Evolutionary conservation across 2,888 invertebrate genomes (phyloP), one percentile per base, ranked within the genome.

Genomic region (Perdita meconis): DNA sequence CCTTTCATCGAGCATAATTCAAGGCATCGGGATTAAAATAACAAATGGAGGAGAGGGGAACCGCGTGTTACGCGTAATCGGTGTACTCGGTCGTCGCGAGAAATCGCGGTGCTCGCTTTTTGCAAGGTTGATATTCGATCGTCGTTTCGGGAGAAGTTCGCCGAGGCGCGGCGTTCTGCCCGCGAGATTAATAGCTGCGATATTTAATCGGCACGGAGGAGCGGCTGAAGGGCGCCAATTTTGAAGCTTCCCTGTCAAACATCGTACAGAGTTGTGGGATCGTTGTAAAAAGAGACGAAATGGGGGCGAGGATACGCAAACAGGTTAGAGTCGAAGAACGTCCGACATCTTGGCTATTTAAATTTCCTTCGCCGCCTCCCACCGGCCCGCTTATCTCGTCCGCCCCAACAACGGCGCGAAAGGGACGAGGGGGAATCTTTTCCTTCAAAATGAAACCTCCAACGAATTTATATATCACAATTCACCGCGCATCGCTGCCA

Each of bases 391-490:
- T 73, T 73, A 59, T 64, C 74, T 59, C n/a, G 12, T 16, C 22
- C 13, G 55, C 55, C 56, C 42, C 10, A 22, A 12, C 30, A 22
- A 13, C 30, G 10, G 26, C 38, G 22, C 12, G 12, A 24, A 26
- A n/a, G 34, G 36, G 38, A 42, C 16, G 50, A 47, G 55, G 61
- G 50, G 50, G 71, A 68, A 66, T 61, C 55, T 19, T 56, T 71
- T 57, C 74, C 65, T 55, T 66, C 59, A 74, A 74, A 75, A 75
- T 65, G 74, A 40, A 75, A 73, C 24, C 59, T 34, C 60, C 65
- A 57, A 68, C 53, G 55, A 75, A 74, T 75, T 75, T 75, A 74
- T 75, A 74, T 64, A 74, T 75, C 75, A 66, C 77, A 77, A 78
- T 68, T 69, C 77, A 69, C 68, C 77, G 55, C 56, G 77, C 69